Percentiles rank a stretch among this genome's conserved stretches.
Conservation (phyloP, 2,797 vertebrate species). For the Acropternis orthonyx region DNA sequence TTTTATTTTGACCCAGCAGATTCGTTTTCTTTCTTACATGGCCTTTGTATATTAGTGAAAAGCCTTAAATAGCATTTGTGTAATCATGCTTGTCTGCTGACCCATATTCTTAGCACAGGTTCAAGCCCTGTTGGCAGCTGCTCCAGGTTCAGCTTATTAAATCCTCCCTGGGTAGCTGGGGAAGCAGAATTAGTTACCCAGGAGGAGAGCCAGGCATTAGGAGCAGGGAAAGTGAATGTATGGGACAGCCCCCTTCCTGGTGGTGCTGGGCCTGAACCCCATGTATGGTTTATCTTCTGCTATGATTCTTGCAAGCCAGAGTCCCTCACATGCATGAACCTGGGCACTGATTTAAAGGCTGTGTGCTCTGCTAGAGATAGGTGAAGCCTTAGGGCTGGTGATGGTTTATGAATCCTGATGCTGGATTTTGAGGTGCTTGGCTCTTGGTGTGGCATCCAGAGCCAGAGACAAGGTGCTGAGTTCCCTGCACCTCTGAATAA, state of each 20-base stretch:
- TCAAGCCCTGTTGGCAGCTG: neutral
- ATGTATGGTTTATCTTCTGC: neutral
- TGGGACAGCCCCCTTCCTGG: neutral
- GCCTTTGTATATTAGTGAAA: neutral
- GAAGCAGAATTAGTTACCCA: neutral
- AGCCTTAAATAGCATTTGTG: neutral
- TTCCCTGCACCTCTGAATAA: neutral
- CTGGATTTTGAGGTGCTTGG: neutral
- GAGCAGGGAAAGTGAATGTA: neutral
- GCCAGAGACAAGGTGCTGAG: neutral
- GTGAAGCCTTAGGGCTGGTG: neutral
- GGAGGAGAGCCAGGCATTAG: neutral
- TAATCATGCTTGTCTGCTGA: conserved; percentile 22
- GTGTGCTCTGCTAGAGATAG: neutral
- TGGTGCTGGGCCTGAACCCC: neutral
- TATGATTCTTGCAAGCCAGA: neutral
- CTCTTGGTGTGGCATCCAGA: neutral
- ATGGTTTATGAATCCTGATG: neutral
- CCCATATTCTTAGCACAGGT: conserved; percentile 22
- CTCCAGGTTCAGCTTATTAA: conserved; percentile 30
- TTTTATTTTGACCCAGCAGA: neutral
- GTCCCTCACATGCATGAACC: rapidly evolving
- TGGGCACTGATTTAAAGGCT: neutral
- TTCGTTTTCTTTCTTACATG: neutral
- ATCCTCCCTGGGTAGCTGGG: neutral